Conservation (phyloP, 1,140 invertebrate species). For the Drosophila virilis region DNA sequence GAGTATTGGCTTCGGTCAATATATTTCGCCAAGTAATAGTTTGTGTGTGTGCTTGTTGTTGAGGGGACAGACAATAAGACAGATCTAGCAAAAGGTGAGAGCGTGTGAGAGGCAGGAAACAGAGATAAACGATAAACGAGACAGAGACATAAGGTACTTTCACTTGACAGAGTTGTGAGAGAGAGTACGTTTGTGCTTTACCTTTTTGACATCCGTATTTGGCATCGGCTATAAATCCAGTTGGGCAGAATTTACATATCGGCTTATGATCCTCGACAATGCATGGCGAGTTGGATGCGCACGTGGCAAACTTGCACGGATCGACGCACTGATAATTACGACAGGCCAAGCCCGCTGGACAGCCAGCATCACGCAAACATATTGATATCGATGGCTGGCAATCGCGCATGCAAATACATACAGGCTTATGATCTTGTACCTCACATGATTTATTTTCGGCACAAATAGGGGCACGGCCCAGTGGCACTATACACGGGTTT, state of each 20-base stretch:
- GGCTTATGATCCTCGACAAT: slow-evolving; percentile 96
- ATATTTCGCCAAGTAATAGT: slow-evolving; percentile 40
- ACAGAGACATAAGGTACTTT: slow-evolving; percentile 73
- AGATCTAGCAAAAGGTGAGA: slow-evolving; percentile 76
- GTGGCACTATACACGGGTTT: slow-evolving; percentile 91
- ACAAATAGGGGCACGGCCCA: slow-evolving; percentile 87
- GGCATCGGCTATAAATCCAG: slow-evolving; percentile 93
- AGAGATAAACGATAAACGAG: slow-evolving; percentile 66
- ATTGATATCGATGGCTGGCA: slow-evolving; percentile 94
- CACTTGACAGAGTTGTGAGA: slow-evolving; percentile 72
- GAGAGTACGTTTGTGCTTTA: slow-evolving; percentile 85
- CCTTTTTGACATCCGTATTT: slow-evolving; percentile 97
- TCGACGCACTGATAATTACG: slow-evolving; percentile 95
- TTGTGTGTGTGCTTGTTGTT: slow-evolving; percentile 26
- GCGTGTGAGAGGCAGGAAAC: slow-evolving; percentile 75
- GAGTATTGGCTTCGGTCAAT: slow-evolving; percentile 43
- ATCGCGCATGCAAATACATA: slow-evolving; percentile 94
- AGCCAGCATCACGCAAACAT: slow-evolving; percentile 94
- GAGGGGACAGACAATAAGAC: slow-evolving; percentile 67
- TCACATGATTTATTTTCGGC: slow-evolving; percentile 92
- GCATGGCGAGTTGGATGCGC: slow-evolving; percentile 92
- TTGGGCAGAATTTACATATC: slow-evolving; percentile 96
- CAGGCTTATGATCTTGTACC: slow-evolving; percentile 92
- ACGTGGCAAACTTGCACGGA: slow-evolving; percentile 92
- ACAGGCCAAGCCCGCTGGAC: slow-evolving; percentile 92